Base-by-base conservation (phyloP, 2,888 invertebrate genomes). In the Tachystola acroxantha region DNA sequence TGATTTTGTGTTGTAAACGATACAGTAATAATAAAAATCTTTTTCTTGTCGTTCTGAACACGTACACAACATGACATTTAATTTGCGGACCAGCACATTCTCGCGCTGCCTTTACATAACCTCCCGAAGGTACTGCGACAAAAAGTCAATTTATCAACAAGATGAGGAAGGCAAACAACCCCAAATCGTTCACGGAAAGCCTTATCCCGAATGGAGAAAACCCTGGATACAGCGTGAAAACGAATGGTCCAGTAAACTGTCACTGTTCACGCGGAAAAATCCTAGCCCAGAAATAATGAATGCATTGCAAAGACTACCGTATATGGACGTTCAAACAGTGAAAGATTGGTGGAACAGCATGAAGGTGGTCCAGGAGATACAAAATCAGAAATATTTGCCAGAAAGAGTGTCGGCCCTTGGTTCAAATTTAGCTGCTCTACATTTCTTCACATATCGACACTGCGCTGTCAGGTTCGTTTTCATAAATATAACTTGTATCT, bases 341-440 rank as follows among this genome's bases (percentile, higher is more conserved):
- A 88, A 78, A 42, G 61, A 77, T 1, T 93, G 91, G 92, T 91
- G 88, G 88, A 40, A 51, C 0, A 71, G 73, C 1, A 86, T 87
- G 46, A 73, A 87, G 45, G 75, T 76, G 32, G 56, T 81, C 0
- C 74, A 72, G 39, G 89, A 90, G 46, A 88, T 89, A 19, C 67
- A 81, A 36, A 80, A 89, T 58, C 94, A 94, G 57, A 82, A 77
- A 38, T 92, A 79, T 62, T 67, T 91, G 4, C 70, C 86, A 0
- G 87, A 91, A 36, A 79, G 94, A 40, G 88, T 91, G 46, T 64
- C 89, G 39, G 73, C 82, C 24, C 70, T 95, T 1, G 97, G 97
- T 0, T 80, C 91, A 22, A 95, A 98, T 69, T 75, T 98, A 46
- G 96, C 95, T 1, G 92, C 95, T 0, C 92, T 97, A 6, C 95